Percentiles rank a stretch among this genome's conserved stretches.
Evolutionary conservation across 2,113 vertebrate genomes (phyloP).

Genomic region (Lophura nycthemera): DNA sequence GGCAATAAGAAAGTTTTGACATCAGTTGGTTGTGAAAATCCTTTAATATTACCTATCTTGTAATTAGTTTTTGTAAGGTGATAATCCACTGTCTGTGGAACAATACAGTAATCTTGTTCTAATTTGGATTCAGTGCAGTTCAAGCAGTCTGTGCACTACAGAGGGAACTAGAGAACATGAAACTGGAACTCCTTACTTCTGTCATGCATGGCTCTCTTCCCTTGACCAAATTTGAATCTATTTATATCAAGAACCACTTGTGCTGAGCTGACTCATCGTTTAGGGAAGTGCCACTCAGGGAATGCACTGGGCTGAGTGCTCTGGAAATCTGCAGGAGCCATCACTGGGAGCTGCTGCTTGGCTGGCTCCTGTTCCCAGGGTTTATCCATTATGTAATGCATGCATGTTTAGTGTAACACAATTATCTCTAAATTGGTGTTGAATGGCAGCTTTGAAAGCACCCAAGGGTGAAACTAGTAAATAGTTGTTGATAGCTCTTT

Average conservation of each 20-base stretch:
- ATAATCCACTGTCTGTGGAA: not conserved
- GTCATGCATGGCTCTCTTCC: not conserved
- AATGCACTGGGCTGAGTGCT: rapidly evolving
- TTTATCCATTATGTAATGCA: not conserved
- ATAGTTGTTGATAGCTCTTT: not conserved
- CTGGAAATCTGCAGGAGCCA: not conserved
- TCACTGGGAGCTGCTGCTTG: not conserved
- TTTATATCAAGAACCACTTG: rapidly evolving
- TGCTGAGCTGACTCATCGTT: not conserved
- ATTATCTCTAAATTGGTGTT: not conserved
- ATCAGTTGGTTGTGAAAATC: not conserved
- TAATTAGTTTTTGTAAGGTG: not conserved
- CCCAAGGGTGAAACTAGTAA: not conserved
- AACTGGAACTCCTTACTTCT: not conserved
- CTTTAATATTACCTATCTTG: not conserved
- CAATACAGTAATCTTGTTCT: not conserved
- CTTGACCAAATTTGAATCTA: not conserved
- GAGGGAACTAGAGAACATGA: not conserved
- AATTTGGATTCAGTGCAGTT: not conserved
- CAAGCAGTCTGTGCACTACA: not conserved
- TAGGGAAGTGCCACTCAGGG: not conserved
- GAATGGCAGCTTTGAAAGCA: not conserved
- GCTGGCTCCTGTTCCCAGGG: not conserved
- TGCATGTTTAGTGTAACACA: not conserved
- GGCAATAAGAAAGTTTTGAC: not conserved